A percentile compares a stretch with the other conserved stretches of the same genome.
phyloP scores from a whole-genome alignment of 2,888 invertebrate genomes.

The Helicoverpa assulta region DNA sequence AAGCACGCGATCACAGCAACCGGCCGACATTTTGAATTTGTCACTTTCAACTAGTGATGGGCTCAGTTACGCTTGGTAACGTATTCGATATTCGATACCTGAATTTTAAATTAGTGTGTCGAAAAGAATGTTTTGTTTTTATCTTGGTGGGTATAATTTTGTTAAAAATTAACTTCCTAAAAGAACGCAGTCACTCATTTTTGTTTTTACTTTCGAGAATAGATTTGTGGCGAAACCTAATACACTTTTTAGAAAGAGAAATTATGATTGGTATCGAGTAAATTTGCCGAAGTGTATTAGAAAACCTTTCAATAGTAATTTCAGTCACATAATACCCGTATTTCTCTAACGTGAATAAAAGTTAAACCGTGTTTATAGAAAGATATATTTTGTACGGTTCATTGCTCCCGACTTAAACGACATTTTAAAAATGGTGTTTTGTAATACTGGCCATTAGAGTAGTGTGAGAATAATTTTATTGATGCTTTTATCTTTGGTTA shows the following conservation, averaged over 20 bases:
- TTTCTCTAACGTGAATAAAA: slow-evolving; percentile 38
- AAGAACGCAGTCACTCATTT: slow-evolving; percentile 9
- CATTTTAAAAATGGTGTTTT: slow-evolving; percentile 46
- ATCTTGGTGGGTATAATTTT: neutral
- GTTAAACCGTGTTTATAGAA: slow-evolving; percentile 10
- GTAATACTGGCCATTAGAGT: slow-evolving; percentile 33
- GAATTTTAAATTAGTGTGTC: neutral
- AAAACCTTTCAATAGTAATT: slow-evolving; percentile 51
- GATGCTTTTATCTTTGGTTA: slow-evolving; percentile 38
- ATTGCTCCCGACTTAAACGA: slow-evolving; percentile 31
- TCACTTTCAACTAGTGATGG: slow-evolving; percentile 42
- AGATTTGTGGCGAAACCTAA: slow-evolving; percentile 27
- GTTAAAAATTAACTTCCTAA: slow-evolving; percentile 1
- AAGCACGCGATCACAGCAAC: slow-evolving; percentile 57
- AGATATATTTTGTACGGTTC: slow-evolving; percentile 25
- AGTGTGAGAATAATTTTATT: slow-evolving; percentile 41
- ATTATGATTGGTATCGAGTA: slow-evolving; percentile 55
- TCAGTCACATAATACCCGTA: slow-evolving; percentile 28
- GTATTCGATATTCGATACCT: neutral
- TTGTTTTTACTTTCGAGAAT: slow-evolving; percentile 18
- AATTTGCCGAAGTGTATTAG: slow-evolving; percentile 41
- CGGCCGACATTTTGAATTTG: slow-evolving; percentile 50
- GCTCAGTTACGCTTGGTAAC: slow-evolving; percentile 26
- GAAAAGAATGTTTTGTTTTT: neutral
- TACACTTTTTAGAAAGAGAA: slow-evolving; percentile 40